Conservation (phyloP, 1,140 invertebrate species). For the Venustaconcha ellipsiformis region DNA sequence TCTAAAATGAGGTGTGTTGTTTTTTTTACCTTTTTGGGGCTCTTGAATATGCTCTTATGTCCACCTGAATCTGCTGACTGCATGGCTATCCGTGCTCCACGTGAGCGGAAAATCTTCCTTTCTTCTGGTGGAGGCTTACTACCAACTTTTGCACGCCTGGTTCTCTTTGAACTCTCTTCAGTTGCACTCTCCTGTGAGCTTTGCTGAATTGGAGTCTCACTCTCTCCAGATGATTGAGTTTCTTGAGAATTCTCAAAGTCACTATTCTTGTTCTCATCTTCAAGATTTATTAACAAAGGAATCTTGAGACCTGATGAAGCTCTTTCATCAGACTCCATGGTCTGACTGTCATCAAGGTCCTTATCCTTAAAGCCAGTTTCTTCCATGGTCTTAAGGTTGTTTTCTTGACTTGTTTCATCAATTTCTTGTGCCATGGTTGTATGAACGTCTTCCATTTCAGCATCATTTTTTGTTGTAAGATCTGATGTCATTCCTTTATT, state of each 20-base stretch:
- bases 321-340: neutral
- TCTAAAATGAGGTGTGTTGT: too few relatives aligned
- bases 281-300: neutral
- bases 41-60: constrained; percentile 51
- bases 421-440: neutral
- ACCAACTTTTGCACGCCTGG: neutral
- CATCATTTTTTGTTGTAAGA: neutral
- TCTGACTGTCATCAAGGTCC: neutral
- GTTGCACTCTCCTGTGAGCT: constrained; percentile 19
- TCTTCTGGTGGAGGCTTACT: constrained; percentile 24
- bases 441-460: neutral
- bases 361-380: neutral
- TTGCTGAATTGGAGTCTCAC: constrained; percentile 5
- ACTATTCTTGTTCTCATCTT: constrained; percentile 7
- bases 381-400: neutral
- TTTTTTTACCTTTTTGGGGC: constrained; percentile 48
- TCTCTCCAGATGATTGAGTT: neutral
- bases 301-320: neutral
- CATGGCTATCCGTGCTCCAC: constrained; percentile 7
- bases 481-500: constrained; percentile 28
- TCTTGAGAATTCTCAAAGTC: constrained; percentile 26
- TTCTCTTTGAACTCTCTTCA: neutral
- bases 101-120: constrained; percentile 29
- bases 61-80: neutral
- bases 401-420: neutral